These are phyloP conservation scores for Eurystomus gularis DNA, from an alignment of 2,113 vertebrate species.

Conservation along the genomic window DNA sequence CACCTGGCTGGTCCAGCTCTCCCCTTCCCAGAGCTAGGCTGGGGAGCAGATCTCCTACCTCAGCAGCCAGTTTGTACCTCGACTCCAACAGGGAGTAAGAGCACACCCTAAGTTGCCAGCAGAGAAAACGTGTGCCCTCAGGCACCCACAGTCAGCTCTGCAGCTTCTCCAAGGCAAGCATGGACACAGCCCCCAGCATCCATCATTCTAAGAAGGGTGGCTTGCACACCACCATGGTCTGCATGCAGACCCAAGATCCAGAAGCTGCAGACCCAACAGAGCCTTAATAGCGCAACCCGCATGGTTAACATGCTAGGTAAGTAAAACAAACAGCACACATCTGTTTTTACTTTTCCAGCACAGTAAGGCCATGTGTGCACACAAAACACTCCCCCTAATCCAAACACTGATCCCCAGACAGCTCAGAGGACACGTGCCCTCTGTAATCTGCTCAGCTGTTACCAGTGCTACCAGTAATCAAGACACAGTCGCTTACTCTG, in stretches of 20 bases:
- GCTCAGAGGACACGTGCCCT: not conserved
- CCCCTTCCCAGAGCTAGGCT: not conserved
- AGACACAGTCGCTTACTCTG: conserved; percentile 79
- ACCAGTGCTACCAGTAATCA: not conserved
- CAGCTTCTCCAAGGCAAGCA: not conserved
- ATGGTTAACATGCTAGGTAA: not conserved
- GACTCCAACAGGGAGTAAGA: not conserved
- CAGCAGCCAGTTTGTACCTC: not conserved
- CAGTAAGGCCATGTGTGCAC: not conserved
- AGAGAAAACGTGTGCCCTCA: not conserved
- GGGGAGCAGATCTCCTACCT: not conserved
- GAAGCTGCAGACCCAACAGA: not conserved
- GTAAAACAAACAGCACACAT: not conserved
- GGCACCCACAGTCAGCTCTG: not conserved
- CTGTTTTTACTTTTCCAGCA: not conserved
- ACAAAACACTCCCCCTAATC: not conserved
- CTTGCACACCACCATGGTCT: not conserved
- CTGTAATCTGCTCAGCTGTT: not conserved
- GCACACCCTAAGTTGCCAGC: not conserved
- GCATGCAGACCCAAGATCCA: not conserved
- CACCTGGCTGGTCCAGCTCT: not conserved
- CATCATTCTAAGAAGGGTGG: not conserved
- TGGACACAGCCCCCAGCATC: not conserved
- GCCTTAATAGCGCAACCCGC: not conserved
- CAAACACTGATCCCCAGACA: not conserved